Evolutionary conservation across 2,888 invertebrate genomes (phyloP), one percentile per base, ranked within the genome.

Genomic region (Torymus auratus): DNA sequence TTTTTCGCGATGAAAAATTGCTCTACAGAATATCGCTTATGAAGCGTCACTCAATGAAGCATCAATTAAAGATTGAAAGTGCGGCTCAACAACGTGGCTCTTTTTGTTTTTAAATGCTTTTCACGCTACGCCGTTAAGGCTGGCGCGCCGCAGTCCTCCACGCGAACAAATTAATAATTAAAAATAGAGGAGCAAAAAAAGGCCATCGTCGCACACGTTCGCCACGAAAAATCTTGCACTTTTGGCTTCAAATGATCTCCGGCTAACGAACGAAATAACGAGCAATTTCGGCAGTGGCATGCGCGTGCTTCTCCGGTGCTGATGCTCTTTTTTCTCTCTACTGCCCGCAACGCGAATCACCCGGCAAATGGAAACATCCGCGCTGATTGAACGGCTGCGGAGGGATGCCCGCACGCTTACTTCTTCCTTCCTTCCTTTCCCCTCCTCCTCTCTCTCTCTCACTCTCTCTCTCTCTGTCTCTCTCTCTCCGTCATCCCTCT

Each of bases 301-400:
- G 28, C 56, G 20, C 61, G 7, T 10, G 50, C 14, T 15, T 12
- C 50, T 50, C 55, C 1, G 64, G 58, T 73, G 50, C 56, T 62
- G 68, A 50, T 72, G 14, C 55, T 71, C 20, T 60, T 75, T 67
- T 60, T 15, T 68, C 61, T 69, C 50, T 15, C 17, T 50, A 13
- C 60, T 20, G 17, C 11, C 62, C 78, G 62, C 60, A 74, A 60
- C 73, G 23, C 71, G 77, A 82, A 77, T 82, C 77, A 68, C 61
- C 74, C 61, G 73, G 80, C 75, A 82, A 82, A 82, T 82, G 82
- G 80, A 82, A 82, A 80, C 80, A 82, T 82, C 78, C 74, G 74
- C 74, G 62, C 80, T 82, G 82, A 82, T 82, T 82, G 80, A 82
- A 80, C 80, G 73, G 67, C n/a, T 52, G 28, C 75, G 52, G 41